These are phyloP conservation scores for Phaethornis superciliosus DNA, from an alignment of 2,113 vertebrate species.

Conservation along the genomic window DNA sequence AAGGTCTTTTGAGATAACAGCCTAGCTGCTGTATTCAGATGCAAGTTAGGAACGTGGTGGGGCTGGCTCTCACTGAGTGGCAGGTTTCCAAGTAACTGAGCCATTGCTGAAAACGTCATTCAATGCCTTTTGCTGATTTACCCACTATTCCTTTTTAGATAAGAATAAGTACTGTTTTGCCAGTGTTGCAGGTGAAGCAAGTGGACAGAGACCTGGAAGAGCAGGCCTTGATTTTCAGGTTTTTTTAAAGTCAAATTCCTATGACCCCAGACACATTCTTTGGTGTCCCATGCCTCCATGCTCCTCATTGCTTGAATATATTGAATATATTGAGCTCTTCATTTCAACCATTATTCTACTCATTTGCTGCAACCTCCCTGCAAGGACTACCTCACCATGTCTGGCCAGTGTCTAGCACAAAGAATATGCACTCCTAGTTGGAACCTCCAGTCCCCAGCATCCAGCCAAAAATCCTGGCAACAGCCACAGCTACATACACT, in stretches of 20 bases:
- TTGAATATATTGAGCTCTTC: background rate
- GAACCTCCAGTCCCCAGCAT: background rate
- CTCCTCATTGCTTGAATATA: background rate
- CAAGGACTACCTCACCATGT: rapidly evolving
- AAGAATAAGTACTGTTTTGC: background rate
- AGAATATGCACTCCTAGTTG: background rate
- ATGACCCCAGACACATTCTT: rapidly evolving
- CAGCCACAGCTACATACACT: background rate
- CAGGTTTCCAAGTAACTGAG: conserved; percentile 15
- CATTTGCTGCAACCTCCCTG: background rate
- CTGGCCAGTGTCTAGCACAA: background rate
- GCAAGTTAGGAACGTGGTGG: rapidly evolving
- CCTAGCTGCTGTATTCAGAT: background rate
- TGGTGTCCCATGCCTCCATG: background rate
- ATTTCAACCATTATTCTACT: background rate
- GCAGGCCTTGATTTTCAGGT: background rate
- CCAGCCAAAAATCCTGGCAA: background rate
- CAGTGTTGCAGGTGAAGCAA: background rate
- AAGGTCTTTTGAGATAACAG: background rate
- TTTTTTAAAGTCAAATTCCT: background rate
- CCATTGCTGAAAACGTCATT: conserved; percentile 5
- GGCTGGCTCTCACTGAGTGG: background rate
- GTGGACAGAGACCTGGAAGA: background rate
- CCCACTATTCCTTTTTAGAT: background rate
- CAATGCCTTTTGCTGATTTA: background rate